Conservation (phyloP, 2,113 vertebrate species). For the Hemicordylus capensis region DNA sequence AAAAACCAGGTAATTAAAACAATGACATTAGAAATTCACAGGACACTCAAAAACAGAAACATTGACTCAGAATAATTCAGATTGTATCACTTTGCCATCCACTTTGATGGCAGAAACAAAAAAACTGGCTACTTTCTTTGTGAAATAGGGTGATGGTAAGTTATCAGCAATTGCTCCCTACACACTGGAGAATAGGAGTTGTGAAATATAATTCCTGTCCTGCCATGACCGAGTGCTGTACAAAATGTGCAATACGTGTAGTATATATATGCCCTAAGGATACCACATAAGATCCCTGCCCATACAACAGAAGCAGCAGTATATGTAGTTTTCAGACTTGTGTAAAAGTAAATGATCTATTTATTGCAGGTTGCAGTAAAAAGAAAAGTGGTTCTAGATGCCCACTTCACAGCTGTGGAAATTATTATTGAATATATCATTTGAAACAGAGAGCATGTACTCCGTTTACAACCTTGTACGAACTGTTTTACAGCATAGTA, state of each 20-base stretch:
- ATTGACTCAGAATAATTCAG: too few relatives aligned
- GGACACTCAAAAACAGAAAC: too few relatives aligned
- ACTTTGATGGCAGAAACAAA: too few relatives aligned
- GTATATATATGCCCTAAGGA: not conserved
- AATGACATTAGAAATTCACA: too few relatives aligned
- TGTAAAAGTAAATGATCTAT: accelerated
- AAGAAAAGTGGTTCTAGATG: not conserved
- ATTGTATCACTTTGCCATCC: too few relatives aligned
- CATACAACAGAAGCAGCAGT: not conserved
- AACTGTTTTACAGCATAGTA: not conserved
- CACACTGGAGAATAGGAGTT: not conserved
- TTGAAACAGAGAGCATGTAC: not conserved
- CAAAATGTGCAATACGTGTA: not conserved
- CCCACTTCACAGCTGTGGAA: not conserved
- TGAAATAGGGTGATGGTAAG: too few relatives aligned
- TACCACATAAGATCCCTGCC: not conserved
- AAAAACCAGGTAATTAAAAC: too few relatives aligned
- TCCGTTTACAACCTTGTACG: not conserved
- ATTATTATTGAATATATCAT: not conserved
- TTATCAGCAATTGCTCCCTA: too few relatives aligned
- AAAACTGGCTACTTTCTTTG: too few relatives aligned
- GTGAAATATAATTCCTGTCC: not conserved
- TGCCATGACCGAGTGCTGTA: accelerated
- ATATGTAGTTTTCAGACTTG: not conserved
- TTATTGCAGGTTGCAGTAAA: not conserved